Base-by-base conservation (phyloP, 2,113 vertebrate genomes). In the Pterophyllum scalare region DNA sequence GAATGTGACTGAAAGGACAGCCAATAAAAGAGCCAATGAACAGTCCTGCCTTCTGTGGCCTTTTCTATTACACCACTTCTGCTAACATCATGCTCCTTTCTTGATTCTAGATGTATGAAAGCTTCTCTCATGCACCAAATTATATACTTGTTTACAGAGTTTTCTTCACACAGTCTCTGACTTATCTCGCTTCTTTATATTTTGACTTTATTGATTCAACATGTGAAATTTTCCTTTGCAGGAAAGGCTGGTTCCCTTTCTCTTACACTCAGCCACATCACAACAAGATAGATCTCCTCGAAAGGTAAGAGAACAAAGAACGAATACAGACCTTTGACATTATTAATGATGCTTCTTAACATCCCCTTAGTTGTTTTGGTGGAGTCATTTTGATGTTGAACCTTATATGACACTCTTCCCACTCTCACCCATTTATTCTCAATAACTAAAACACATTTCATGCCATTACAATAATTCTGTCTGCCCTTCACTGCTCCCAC, bases 221-320 rank as follows among this genome's bases (percentile, higher is more conserved):
- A 13, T 43, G 33, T 26, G 19, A 59, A 7, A 14, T 58, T 59
- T 75, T 89, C 38, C 88, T 56, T 82, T 24, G 52, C 90, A 97
- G 96, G 90, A 97, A 97, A 96, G 97, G 97, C 90, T 97, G 97
- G 97, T 97, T 97, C 90, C 97, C 97, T 64, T 96, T 96, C 91
- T 96, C 97, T 79, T 97, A 97, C 92, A 97, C 97, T 59, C 96
- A 96, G 57, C 92, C 95, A 1, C 89, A 94, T 19, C 91, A 92
- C n/a, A 92, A 87, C 67, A 88, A 84, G 72, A 54, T 83, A 2
- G 96, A 96, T 65, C 93, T 93, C 46, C 82, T 91, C 0, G 92
- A 95, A 60, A 95, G 93, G 96, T 96, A 82, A 90, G 90, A 67
- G 2, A 40, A 20, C 22, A 56, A 62, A 43, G 57, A 67, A 28